Conservation (phyloP, 2,888 invertebrate genomes). For the Rhaphigaster nebulosa region DNA sequence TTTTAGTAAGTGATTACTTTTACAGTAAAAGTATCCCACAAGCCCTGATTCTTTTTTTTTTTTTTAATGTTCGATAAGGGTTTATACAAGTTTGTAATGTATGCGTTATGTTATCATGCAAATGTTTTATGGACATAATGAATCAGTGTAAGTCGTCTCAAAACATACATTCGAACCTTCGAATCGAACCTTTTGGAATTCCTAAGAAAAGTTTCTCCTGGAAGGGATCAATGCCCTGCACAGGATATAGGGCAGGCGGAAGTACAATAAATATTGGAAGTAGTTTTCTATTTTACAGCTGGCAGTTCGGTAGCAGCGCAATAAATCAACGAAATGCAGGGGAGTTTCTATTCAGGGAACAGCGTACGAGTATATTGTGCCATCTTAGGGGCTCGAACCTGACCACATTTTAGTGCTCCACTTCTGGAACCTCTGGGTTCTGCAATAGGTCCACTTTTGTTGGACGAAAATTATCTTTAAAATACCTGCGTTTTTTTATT, state of each 20-base stretch:
- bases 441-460: neutral
- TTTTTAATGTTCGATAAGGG: too few relatives aligned
- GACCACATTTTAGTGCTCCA: neutral
- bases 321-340: neutral
- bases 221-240: neutral
- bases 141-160: neutral
- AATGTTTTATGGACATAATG: too few relatives aligned
- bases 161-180: neutral
- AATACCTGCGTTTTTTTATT: too few relatives aligned
- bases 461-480: neutral
- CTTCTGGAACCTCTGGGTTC: neutral
- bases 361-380: neutral
- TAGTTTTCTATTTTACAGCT: neutral
- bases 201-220: neutral
- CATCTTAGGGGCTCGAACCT: neutral
- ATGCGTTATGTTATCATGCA: too few relatives aligned
- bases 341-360: neutral
- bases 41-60: too few relatives aligned
- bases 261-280: neutral
- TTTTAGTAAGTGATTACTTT: too few relatives aligned
- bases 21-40: too few relatives aligned
- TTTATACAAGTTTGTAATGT: too few relatives aligned
- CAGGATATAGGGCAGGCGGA: neutral
- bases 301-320: neutral
- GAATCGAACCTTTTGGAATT: neutral